Percentiles rank a stretch among this genome's conserved stretches.
Evolutionary conservation across 1,140 invertebrate species (phyloP).

Genomic region (Saccostrea glomerata): DNA sequence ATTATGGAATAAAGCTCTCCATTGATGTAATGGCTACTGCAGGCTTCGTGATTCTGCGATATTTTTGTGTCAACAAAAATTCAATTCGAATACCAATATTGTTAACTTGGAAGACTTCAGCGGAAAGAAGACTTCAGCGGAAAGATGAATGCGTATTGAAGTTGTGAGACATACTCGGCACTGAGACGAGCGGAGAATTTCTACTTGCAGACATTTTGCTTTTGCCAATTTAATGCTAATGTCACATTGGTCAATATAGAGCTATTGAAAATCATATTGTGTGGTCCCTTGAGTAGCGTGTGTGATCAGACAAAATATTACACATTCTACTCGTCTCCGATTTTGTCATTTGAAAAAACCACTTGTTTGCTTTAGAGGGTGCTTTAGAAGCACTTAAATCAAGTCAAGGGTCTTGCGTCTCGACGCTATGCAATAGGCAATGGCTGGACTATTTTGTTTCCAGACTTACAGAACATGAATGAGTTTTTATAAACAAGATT

Average conservation of each 20-base stretch:
- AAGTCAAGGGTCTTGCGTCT: conserved; percentile 18
- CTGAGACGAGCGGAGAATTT: neutral
- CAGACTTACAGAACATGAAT: too few relatives aligned
- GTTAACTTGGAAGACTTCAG: neutral
- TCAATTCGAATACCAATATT: conserved; percentile 25
- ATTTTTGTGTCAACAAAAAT: conserved; percentile 28
- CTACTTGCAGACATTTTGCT: neutral
- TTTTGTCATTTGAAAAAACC: conserved; percentile 26
- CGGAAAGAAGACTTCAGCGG: neutral
- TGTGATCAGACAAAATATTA: conserved; percentile 30
- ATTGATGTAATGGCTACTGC: neutral
- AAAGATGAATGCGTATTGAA: neutral
- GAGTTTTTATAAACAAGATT: too few relatives aligned
- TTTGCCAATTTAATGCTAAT: neutral
- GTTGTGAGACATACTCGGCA: neutral
- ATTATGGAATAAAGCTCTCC: neutral
- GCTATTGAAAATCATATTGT: conserved; percentile 1
- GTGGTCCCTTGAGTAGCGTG: conserved; percentile 13
- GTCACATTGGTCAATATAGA: neutral
- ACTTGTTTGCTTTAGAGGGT: conserved; percentile 30
- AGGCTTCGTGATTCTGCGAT: neutral
- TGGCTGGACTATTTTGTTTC: neutral
- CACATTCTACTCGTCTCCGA: conserved; percentile 29
- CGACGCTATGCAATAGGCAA: neutral
- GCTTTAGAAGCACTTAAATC: conserved; percentile 27